Evolutionary conservation across 2,888 invertebrate genomes (phyloP), one percentile per base, ranked within the genome.

Genomic region (Leucozona laternaria): DNA sequence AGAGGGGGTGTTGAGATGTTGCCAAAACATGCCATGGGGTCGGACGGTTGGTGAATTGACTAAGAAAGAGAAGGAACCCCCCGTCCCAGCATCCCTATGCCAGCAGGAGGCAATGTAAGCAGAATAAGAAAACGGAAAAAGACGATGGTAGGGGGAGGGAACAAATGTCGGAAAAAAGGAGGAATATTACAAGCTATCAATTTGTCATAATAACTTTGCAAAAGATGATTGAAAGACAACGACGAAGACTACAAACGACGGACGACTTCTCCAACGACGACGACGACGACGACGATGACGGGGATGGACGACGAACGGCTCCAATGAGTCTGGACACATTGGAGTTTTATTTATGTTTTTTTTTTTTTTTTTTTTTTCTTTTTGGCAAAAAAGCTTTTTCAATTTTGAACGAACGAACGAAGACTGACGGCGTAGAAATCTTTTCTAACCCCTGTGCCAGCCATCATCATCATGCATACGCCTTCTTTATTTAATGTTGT

Each of bases 171-270:
- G 53, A 71, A 34, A 43, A 37, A 50, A 45, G 73, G 62, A 73
- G 64, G 70, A 71, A 79, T 88, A 89, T 90, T 89, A 89, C 89
- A 88, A 88, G 89, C 90, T 89, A 89, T 90, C 90, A 89, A 89
- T 90, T 89, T 89, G 89, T 90, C 89, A 89, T 88, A 90, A 89
- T 88, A 89, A 88, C 82, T 86, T 84, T 71, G 71, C 88, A 75
- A 85, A 82, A 80, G 82, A 82, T 86, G 86, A 86, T 78, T 79
- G 82, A 86, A 86, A 64, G 86, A 82, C 82, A 50, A 50, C 53
- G 37, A 53, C 53, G 86, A 79, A 68, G 86, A 78, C 82, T 75
- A 78, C 82, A 82, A 79, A 82, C 68, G 60, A 60, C 22, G 7
- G 34, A 68, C 68, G 34, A 37, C 20, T 20, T 20, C 48, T 48